phyloP scores from a whole-genome alignment of 2,888 invertebrate genomes.

The Biston betularia region DNA sequence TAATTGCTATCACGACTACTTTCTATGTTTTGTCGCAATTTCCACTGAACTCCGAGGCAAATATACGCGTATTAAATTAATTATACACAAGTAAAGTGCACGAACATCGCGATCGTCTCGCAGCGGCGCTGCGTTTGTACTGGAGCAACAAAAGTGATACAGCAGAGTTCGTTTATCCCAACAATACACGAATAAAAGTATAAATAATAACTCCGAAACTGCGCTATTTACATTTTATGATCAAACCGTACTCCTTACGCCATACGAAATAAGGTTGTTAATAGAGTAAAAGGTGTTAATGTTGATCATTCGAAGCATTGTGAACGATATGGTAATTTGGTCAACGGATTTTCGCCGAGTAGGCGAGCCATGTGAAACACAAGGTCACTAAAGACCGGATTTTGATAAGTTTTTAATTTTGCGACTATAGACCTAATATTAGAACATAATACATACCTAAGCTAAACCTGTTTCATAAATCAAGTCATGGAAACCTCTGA shows the following conservation, averaged over 20 bases:
- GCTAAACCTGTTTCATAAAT: conserved; percentile 6
- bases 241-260: conserved; percentile 34
- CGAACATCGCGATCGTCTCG: conserved; percentile 59
- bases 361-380: conserved; percentile 51
- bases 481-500: conserved; percentile 1
- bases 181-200: conserved; percentile 52
- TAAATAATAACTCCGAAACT: conserved; percentile 45
- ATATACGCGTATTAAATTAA: conserved; percentile 52
- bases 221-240: conserved; percentile 37
- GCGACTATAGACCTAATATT: conserved; percentile 28
- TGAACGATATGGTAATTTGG: conserved; percentile 61
- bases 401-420: conserved; percentile 44
- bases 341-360: conserved; percentile 65
- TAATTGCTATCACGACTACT: conserved; percentile 27
- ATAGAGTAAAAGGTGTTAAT: conserved; percentile 35
- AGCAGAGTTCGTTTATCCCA: conserved; percentile 50
- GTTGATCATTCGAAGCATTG: conserved; percentile 37
- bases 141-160: conserved; percentile 53
- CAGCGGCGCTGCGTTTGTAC: conserved; percentile 62
- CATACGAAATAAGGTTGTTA: conserved; percentile 40
- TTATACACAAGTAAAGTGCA: conserved; percentile 55
- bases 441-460: conserved; percentile 15
- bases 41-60: conserved; percentile 50
- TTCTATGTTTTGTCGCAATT: conserved; percentile 41
- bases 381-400: conserved; percentile 64